A percentile compares a stretch with the other conserved stretches of the same genome.
Conservation (phyloP, 2,888 invertebrate genomes). For the Chaitophorus viminalis region DNA sequence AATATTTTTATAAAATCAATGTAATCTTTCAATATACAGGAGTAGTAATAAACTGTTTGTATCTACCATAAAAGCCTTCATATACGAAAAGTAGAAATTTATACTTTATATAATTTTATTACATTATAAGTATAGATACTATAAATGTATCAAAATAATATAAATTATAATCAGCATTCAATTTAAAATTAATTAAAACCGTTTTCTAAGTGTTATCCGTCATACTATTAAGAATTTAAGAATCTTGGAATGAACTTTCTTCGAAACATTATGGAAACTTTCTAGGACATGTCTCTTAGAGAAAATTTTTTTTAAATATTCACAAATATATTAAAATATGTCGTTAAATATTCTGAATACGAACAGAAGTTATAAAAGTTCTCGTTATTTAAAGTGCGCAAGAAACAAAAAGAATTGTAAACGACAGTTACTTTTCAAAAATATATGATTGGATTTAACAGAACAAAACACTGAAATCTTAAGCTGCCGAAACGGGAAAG, state of each 20-base stretch:
- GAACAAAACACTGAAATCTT: conserved; percentile 12
- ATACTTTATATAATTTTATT: background rate
- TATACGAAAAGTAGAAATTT: background rate
- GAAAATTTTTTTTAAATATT: conserved; percentile 32
- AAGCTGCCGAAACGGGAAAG: background rate
- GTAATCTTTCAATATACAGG: no score
- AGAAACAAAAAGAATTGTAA: conserved; percentile 40
- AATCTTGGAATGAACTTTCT: conserved; percentile 26
- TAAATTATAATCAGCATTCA: background rate
- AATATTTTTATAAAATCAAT: no score
- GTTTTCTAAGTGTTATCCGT: conserved; percentile 3
- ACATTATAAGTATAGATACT: background rate
- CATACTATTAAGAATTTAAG: conserved; percentile 4
- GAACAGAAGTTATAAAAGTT: conserved; percentile 53
- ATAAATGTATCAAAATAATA: background rate
- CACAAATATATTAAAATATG: conserved; percentile 38
- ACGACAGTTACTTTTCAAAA: conserved; percentile 25
- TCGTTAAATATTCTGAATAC: conserved; percentile 49
- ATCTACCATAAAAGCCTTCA: no score
- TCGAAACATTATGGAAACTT: conserved; percentile 35
- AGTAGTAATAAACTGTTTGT: no score
- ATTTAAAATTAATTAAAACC: conserved; percentile 34
- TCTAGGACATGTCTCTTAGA: conserved; percentile 29
- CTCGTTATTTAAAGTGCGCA: conserved; percentile 26
- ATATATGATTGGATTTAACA: conserved; percentile 26